Evolutionary conservation across 2,113 vertebrate genomes (phyloP), one percentile per base, ranked within the genome.

Genomic region (Ariopsis seemanni): DNA sequence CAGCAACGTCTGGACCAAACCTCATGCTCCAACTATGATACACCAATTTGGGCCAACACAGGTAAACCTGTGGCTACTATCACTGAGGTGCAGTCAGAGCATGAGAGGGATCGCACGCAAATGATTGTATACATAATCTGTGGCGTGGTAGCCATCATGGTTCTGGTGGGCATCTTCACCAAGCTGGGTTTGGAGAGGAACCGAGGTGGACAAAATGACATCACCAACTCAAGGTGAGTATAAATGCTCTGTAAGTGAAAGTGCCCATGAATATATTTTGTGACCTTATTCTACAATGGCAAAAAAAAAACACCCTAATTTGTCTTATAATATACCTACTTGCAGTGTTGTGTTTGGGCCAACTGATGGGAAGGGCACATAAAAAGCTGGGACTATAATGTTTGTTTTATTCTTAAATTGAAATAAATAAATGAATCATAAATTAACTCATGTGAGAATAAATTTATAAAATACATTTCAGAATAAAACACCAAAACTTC

Each of bases 81-180:
- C 89, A 96, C 96, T 0, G 96, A 97, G 84, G 94, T 95, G 82
- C 93, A 94, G 5, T 93, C 94, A 34, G 94, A 96, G 58, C 95
- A 95, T 63, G 93, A 96, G 74, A 94, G 95, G 0, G 97, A 97
- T 93, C 96, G 95, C 90, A 97, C 97, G 15, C 97, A 98, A 91
- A 96, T 98, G 95, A 97, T 98, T 48, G 97, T 98, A 82, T 98
- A 98, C 93, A 97, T 98, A 91, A 97, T 98, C 92, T 98, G 97
- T 1, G 97, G 97, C 0, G 96, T 98, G 92, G 97, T 97, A 89
- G 97, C 97, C 89, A 93, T 98, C 92, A 97, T 98, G 97, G 97
- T 98, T 82, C 95, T 98, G 91, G 95, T 97, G 91, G 97, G 97
- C 88, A 97, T 98, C 93, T 97, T 98, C 92, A 97, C 97, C 92